Evolutionary conservation across 2,888 invertebrate genomes (phyloP), one percentile per base, ranked within the genome.

Genomic region (Xylota segnis): DNA sequence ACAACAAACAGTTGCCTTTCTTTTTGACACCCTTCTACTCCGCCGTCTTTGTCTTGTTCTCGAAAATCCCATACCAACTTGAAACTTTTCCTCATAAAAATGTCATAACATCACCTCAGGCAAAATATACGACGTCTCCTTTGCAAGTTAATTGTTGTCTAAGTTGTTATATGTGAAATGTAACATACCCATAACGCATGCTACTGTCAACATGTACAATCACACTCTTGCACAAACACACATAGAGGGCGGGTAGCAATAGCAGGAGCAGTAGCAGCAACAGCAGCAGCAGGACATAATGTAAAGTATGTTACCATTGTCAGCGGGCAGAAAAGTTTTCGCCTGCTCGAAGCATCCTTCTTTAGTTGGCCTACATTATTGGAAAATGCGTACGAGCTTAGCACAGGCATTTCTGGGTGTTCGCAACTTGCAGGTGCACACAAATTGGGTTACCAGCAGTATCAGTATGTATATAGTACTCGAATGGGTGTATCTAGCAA

Each of bases 81-180:
- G 34, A 76, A 82, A 76, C 56, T 82, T 76, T 82, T 76, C 43
- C 70, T 76, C 82, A 82, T 82, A 76, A 82, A 82, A 82, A 82
- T 76, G 82, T 76, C 82, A 71, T 59, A 82, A 82, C 76, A 82
- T 61, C 76, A 82, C 82, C 82, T 76, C 56, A 50, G 43, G 76
- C 76, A 82, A 58, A 76, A 43, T 58, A 76, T 47, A 71, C 58
- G 63, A 71, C 58, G 63, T 77, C 58, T 71, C 72, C 40, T 76
- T 76, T 56, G 50, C 37, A 82, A 63, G 76, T 68, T 76, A 76
- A 82, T 76, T 82, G 82, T 70, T 76, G 63, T 82, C 63, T 70
- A 70, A 76, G 50, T 76, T 75, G 58, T 71, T 71, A 70, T 63
- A 52, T 43, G 63, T 34, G 70, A 43, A 63, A n/a, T 61, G 63